Evolutionary conservation across 2,797 vertebrate genomes (phyloP), one percentile per base, ranked within the genome.

Genomic region (Oophaga sylvatica): DNA sequence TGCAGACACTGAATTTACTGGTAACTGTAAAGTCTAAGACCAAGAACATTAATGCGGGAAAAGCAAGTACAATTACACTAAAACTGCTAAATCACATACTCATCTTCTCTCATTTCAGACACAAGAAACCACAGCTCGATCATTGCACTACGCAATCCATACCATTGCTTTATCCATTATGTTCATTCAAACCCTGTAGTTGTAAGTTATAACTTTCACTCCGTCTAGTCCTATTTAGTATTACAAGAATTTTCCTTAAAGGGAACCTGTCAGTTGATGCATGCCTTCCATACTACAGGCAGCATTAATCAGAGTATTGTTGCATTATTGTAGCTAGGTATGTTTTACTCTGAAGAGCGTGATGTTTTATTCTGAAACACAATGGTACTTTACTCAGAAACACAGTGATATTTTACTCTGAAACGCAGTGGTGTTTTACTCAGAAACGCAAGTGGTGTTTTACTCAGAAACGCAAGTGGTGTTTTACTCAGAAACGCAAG

Each of bases 1-100:
- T 79, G 75, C 81, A 88, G 81, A 84, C 87, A 88, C 75, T 13
- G 63, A 87, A 68, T 84, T 84, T 84, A 88, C 81, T 78, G 80
- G 81, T 80, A 88, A 80, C 87, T 65, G 81, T 88, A 88, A 88
- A 80, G 63, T 84, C 63, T 68, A 53, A 84, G 75, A 68, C 62
- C 62, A 67, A n/a, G 48, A 79, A 80, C 65, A 71, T 84, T 59
- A 88, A 57, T 78, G 75, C 65, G 65, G 81, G 87, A 83, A 88
- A 78, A 84, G 78, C 65, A 70, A 84, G 63, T 70, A 79, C 81
- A 84, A 80, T 88, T 83, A 80, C 77, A 88, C 78, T 80, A 59
- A 83, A 88, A 85, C n/a, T 63, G 73, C 60, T 65, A 65, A 63
- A 84, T 84, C 60, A 68, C 81, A 88, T 84, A 67, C 31, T 35